Base-by-base conservation (phyloP, 1,140 invertebrate genomes). In the Drosophila sturtevanti region DNA sequence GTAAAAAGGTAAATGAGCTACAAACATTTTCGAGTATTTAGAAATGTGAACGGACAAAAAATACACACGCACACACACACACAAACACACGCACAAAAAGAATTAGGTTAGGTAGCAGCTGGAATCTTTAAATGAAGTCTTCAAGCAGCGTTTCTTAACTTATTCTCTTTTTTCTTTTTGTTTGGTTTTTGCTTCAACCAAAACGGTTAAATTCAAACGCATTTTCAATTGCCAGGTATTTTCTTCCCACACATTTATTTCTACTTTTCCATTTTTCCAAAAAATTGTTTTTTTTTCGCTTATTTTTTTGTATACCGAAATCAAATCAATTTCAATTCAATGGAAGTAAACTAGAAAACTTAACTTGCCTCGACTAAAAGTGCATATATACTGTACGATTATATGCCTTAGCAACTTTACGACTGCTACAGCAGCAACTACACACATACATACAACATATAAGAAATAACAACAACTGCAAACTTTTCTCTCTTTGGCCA, bases 251-350 rank as follows among this genome's bases (percentile, higher is more conserved):
- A 48, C 5, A 41, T 5, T 5, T 1, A 41, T 37, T 12, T 24
- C 1, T 24, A 24, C 4, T 2, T 24, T 24, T 24, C 4, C 24
- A n/a, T n/a, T n/a, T n/a, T n/a, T n/a, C n/a, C n/a, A n/a, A 2
- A 1, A 24, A 24, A 3, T 24, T 24, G 41, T 16, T 52, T 24
- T n/a, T 52, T 21, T 16, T 35, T n/a, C 34, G 4, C 16, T 34
- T 59, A 16, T 21, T 21, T 48, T 48, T 48, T 48, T 48, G 16
- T 18, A 10, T 9, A 31, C 41, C 16, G 41, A 48, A 48, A 48
- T 48, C 68, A 60, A 71, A 71, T 71, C 68, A 66, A 71, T 71
- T 71, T 71, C 55, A 60, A 71, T 71, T 66, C 63, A 60, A 59
- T 66, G 63, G 44, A 34, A 66, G 55, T 66, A 54, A 70, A 71